phyloP scores from a whole-genome alignment of 2,797 vertebrate species.

The Liasis olivaceus region DNA sequence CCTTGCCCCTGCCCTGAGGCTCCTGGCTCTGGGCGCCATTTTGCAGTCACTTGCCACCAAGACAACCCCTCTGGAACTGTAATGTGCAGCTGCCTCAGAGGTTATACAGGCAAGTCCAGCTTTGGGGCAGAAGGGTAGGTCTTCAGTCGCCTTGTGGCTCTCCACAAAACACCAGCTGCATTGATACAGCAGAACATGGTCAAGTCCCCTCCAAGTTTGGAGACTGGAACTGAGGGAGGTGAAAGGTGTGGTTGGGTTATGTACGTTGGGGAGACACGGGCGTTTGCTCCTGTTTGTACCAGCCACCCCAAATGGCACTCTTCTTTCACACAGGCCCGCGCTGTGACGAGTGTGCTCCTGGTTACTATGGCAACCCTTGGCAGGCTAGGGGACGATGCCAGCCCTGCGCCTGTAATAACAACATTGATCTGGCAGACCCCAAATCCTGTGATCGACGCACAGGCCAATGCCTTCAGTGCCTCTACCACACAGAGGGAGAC shows the following conservation, averaged over 20 bases:
- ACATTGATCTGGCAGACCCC: constrained; percentile 87
- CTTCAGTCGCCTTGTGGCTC: background rate
- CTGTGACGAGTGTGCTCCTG: constrained; percentile 92
- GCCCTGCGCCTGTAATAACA: constrained; percentile 89
- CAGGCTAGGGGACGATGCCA: constrained; percentile 85
- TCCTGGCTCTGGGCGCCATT: constrained; percentile 85
- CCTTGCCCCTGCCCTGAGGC: constrained; percentile 94
- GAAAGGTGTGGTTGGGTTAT: background rate
- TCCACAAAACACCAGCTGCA: background rate
- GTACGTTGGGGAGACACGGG: too few relatives aligned
- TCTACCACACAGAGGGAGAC: constrained; percentile 89
- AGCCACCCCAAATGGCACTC: background rate
- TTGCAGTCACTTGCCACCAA: constrained; percentile 91
- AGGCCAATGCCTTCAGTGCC: constrained; percentile 88
- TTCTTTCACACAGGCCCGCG: constrained; percentile 77
- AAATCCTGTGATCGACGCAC: constrained; percentile 84
- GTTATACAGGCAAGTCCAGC: constrained; percentile 85
- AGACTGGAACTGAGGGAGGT: background rate
- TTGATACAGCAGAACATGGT: too few relatives aligned
- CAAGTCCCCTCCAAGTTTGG: background rate
- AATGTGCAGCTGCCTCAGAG: constrained; percentile 90
- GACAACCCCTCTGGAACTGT: constrained; percentile 86
- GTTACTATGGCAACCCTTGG: constrained; percentile 89
- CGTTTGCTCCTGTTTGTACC: background rate
- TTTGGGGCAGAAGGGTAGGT: background rate